Evolutionary conservation across 2,113 vertebrate species (phyloP).

Genomic region (Pungitius pungitius): DNA sequence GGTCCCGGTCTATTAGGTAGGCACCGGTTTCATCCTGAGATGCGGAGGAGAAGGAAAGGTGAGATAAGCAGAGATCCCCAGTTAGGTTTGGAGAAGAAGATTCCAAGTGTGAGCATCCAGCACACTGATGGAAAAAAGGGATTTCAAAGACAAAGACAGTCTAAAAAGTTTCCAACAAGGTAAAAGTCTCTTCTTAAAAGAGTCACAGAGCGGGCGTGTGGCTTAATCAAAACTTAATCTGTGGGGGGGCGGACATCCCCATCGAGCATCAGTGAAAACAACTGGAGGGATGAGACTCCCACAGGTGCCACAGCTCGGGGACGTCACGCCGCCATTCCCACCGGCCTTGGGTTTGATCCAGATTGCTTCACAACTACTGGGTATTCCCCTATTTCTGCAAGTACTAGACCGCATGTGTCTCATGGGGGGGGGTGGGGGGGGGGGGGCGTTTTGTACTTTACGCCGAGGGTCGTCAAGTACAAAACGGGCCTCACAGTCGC

Average conservation of each 20-base stretch:
- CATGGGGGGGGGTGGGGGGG: slow-evolving; percentile 18
- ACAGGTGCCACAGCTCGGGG: slow-evolving; percentile 17
- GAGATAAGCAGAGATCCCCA: background rate
- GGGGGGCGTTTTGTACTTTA: too few species aligned
- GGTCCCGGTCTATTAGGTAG: slow-evolving; percentile 98
- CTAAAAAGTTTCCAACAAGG: background rate
- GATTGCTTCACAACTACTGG: slow-evolving; percentile 66
- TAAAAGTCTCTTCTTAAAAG: background rate
- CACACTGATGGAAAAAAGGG: background rate
- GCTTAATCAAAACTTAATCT: slow-evolving; percentile 33
- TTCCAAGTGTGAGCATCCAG: background rate
- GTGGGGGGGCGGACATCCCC: background rate
- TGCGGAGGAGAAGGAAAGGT: slow-evolving; percentile 9
- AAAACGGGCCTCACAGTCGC: slow-evolving; percentile 53
- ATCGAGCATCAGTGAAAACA: slow-evolving; percentile 18
- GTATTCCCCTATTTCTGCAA: slow-evolving; percentile 75
- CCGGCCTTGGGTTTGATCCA: slow-evolving; percentile 65
- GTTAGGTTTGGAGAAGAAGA: background rate
- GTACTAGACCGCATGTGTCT: slow-evolving; percentile 63
- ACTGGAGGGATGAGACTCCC: slow-evolving; percentile 34
- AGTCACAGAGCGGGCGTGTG: background rate
- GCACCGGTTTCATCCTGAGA: slow-evolving; percentile 95
- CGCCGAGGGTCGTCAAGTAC: too few species aligned
- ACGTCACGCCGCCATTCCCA: slow-evolving; percentile 59
- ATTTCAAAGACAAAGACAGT: background rate